A percentile compares a stretch with the other conserved stretches of the same genome.
These are phyloP conservation scores for Drosophila insularis DNA, from an alignment of 1,140 invertebrate species.

Conservation along the genomic window DNA sequence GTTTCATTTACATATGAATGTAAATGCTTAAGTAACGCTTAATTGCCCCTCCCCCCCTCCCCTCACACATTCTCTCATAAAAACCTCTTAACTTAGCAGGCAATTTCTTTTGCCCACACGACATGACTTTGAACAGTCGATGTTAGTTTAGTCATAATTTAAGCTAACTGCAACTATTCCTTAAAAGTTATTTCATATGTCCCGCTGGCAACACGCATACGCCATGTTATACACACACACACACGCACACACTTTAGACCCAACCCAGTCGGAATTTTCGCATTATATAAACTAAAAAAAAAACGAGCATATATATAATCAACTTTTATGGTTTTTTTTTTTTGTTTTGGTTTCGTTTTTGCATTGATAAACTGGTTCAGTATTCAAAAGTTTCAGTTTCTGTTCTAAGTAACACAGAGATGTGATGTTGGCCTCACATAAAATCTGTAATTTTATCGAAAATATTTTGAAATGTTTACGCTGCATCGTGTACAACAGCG, in stretches of 20 bases:
- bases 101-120: neutral
- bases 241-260: neutral
- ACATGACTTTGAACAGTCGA: slow-evolving; percentile 4
- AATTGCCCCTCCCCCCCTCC: neutral
- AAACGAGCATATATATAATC: slow-evolving; percentile 18
- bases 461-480: slow-evolving; percentile 61
- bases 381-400: slow-evolving; percentile 24
- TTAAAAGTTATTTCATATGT: slow-evolving; percentile 25
- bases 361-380: slow-evolving; percentile 48
- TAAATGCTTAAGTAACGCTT: neutral
- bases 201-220: slow-evolving; percentile 56
- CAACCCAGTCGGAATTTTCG: slow-evolving; percentile 54
- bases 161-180: slow-evolving; percentile 5
- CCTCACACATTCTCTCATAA: too few relatives aligned
- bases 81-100: neutral
- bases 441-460: slow-evolving; percentile 46
- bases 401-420: slow-evolving; percentile 25
- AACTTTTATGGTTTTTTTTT: slow-evolving; percentile 30
- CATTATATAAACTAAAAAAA: slow-evolving; percentile 27
- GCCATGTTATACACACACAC: slow-evolving; percentile 57
- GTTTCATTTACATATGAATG: neutral
- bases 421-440: slow-evolving; percentile 38
- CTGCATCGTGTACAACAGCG: slow-evolving; percentile 29
- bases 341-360: slow-evolving; percentile 3
- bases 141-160: slow-evolving; percentile 6